Evolutionary conservation across 2,797 vertebrate species (phyloP).

Genomic region (Numenius phaeopus): DNA sequence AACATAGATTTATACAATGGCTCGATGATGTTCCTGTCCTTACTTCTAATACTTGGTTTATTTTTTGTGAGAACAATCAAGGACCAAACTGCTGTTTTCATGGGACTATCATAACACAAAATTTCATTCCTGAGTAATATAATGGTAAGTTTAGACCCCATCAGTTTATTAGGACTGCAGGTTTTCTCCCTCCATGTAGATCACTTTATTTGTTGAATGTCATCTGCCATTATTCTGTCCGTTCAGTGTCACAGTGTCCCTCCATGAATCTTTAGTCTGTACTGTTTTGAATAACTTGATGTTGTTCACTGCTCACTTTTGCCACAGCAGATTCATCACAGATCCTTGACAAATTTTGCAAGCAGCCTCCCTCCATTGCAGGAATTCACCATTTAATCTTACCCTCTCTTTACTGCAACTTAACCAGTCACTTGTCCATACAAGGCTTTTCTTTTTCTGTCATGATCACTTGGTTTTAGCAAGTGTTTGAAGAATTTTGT

Average conservation of each 20-base stretch:
- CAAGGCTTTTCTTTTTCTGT: not conserved
- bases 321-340: not conserved
- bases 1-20: not conserved
- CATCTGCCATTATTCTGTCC: not conserved
- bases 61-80: not conserved
- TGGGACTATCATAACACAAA: not conserved
- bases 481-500: not conserved
- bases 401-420: not conserved
- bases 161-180: not conserved
- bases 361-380: not conserved
- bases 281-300: not conserved
- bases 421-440: not conserved
- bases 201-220: not conserved
- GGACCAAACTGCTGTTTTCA: not conserved
- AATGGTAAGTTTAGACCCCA: not conserved
- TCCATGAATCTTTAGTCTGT: not conserved
- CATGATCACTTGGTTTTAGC: not conserved
- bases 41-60: not conserved
- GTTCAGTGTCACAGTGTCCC: not conserved
- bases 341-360: not conserved
- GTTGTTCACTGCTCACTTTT: not conserved
- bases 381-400: not conserved
- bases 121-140: not conserved
- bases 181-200: not conserved
- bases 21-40: not conserved